phyloP scores from a whole-genome alignment of 92 coral and sea anemone species.

The Heteractis magnifica region DNA sequence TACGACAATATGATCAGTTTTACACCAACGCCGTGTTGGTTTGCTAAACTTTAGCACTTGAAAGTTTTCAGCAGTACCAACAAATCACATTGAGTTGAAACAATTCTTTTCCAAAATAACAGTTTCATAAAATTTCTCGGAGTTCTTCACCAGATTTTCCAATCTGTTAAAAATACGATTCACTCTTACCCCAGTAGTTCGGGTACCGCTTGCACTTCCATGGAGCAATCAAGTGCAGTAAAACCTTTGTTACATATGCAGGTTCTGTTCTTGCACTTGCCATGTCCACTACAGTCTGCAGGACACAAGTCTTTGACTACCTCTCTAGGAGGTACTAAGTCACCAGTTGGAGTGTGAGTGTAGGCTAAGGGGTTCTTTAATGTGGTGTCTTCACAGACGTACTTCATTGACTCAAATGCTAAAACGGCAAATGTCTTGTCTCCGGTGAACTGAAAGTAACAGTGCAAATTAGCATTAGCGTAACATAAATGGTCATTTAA shows the following conservation, averaged over 20 bases:
- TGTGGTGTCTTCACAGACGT: conserved; percentile 45
- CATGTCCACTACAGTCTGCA: conserved; percentile 67
- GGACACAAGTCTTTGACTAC: conserved; percentile 64
- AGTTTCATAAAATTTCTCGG: too few species aligned
- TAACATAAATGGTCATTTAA: too few species aligned
- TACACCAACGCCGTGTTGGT: too few species aligned
- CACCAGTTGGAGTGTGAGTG: conserved; percentile 38
- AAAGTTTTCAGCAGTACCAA: background rate
- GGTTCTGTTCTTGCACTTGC: conserved; percentile 65
- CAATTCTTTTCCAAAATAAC: too few species aligned
- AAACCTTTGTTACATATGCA: conserved; percentile 67
- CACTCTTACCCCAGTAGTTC: conserved; percentile 43
- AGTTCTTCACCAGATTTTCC: too few species aligned
- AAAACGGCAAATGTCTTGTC: conserved; percentile 41
- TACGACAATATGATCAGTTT: too few species aligned
- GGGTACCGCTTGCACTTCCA: conserved; percentile 58
- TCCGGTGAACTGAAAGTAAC: conserved; percentile 39
- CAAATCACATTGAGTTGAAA: background rate
- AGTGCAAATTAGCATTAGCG: too few species aligned
- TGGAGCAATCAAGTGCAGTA: conserved; percentile 68
- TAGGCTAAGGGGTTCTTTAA: conserved; percentile 27
- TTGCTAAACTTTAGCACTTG: background rate
- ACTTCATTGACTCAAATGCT: conserved; percentile 48
- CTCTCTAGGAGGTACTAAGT: conserved; percentile 42
- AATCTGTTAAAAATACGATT: background rate